These are phyloP conservation scores for Alligator sinensis DNA, from an alignment of 2,113 vertebrate species.

Conservation along the genomic window DNA sequence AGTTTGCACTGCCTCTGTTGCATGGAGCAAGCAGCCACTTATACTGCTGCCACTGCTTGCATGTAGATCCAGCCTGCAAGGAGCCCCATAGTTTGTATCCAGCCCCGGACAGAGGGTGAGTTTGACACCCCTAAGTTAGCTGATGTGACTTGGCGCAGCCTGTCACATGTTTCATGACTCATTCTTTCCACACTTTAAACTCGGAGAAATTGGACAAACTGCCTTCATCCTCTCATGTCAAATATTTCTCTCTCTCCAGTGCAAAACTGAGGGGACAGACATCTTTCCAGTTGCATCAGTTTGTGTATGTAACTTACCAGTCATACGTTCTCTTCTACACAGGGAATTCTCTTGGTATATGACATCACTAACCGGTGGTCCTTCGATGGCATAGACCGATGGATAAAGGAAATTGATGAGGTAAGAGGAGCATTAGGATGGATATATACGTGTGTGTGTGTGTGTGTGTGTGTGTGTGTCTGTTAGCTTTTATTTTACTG, in stretches of 20 bases:
- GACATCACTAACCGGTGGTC: conserved; percentile 99
- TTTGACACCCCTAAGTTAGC: neutral
- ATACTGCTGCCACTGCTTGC: too few species aligned
- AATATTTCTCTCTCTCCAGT: neutral
- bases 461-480: neutral
- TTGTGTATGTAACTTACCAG: neutral
- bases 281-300: neutral
- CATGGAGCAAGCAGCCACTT: too few species aligned
- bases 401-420: conserved; percentile 99
- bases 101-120: neutral
- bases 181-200: too few species aligned
- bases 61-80: too few species aligned
- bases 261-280: neutral
- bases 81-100: too few species aligned
- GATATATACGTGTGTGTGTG: neutral
- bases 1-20: too few species aligned
- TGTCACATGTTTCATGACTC: neutral
- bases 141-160: neutral
- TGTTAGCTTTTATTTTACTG: neutral
- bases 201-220: neutral
- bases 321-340: conserved; percentile 23
- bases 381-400: conserved; percentile 97
- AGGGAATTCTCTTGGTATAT: conserved; percentile 98
- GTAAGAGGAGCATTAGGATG: conserved; percentile 67
- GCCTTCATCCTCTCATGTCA: neutral